Percentiles rank a stretch among this genome's conserved stretches.
These are phyloP conservation scores for Takifugu rubripes DNA, from an alignment of 2,797 vertebrate species.

Conservation along the genomic window DNA sequence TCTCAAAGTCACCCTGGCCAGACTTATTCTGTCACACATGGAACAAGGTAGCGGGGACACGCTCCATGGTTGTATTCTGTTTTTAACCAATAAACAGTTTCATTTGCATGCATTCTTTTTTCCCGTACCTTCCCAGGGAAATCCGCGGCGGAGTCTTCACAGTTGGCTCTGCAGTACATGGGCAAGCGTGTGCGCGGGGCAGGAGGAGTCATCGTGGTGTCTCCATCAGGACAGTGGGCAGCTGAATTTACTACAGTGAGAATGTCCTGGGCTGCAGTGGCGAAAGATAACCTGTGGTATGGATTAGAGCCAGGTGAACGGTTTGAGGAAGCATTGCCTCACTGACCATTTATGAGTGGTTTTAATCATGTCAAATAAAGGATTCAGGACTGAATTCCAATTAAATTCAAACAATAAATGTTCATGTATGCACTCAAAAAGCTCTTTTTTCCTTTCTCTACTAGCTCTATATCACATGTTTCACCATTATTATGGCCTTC, in stretches of 20 bases:
- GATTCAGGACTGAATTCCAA: too few species aligned
- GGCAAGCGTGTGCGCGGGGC: slow-evolving; percentile 66
- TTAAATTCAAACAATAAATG: too few species aligned
- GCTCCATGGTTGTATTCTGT: too few species aligned
- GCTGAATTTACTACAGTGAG: slow-evolving; percentile 70
- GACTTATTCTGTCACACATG: slow-evolving; percentile 68
- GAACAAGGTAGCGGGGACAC: slow-evolving; percentile 68
- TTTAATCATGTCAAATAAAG: not conserved
- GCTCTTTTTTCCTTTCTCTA: not conserved
- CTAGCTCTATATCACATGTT: not conserved
- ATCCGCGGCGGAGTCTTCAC: slow-evolving; percentile 44
- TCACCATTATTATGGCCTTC: not conserved
- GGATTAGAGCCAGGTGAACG: slow-evolving; percentile 65
- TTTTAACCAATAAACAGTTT: too few species aligned
- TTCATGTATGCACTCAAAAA: not conserved
- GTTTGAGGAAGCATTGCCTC: slow-evolving; percentile 37
- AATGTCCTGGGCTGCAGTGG: slow-evolving; percentile 70
- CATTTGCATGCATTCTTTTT: not conserved
- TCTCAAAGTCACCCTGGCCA: slow-evolving; percentile 74
- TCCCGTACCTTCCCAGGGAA: slow-evolving; percentile 50
- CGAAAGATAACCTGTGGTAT: slow-evolving; percentile 62
- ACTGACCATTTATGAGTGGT: slow-evolving; percentile 9
- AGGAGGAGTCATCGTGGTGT: slow-evolving; percentile 71
- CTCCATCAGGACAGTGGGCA: slow-evolving; percentile 70
- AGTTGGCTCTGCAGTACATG: slow-evolving; percentile 71